Conservation (phyloP, 23 tunicate genomes). For the Clavelina lepadiformis region DNA sequence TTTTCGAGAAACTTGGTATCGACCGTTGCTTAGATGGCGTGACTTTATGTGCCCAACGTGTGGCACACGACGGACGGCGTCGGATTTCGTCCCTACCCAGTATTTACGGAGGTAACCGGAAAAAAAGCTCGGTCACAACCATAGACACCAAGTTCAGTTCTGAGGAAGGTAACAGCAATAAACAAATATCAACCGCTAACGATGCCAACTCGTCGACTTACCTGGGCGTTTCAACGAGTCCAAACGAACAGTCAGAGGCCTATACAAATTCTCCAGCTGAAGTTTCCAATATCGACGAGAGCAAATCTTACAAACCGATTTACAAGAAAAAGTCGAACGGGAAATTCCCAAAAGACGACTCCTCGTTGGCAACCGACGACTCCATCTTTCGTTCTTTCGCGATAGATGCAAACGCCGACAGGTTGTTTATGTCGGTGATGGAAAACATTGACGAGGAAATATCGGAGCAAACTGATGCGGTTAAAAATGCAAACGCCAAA, state of each 20-base stretch:
- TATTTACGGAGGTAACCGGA: conserved; percentile 10
- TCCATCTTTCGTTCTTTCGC: conserved; percentile 84
- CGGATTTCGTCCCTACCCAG: conserved; percentile 36
- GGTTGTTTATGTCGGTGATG: conserved; percentile 71
- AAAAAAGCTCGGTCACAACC: conserved; percentile 5
- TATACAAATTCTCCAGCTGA: not conserved
- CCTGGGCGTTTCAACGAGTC: not conserved
- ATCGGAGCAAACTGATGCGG: too few relatives aligned
- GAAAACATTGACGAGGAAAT: conserved; percentile 64
- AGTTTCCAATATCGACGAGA: not conserved
- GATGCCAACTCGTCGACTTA: too few relatives aligned
- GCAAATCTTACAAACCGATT: not conserved
- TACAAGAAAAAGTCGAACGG: not conserved
- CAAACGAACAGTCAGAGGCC: not conserved
- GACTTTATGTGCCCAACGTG: conserved; percentile 24
- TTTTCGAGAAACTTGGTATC: conserved; percentile 7
- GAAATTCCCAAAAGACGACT: not conserved
- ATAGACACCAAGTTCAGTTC: not conserved
- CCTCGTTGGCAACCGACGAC: conserved; percentile 25
- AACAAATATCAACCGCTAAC: not conserved
- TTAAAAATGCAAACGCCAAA: too few relatives aligned
- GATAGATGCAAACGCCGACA: conserved; percentile 66
- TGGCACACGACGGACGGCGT: conserved; percentile 53
- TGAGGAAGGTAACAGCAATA: not conserved
- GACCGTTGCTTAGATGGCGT: conserved; percentile 11